Base-by-base conservation (phyloP, 2,888 invertebrate genomes). In the Gymnosoma rotundatum region DNA sequence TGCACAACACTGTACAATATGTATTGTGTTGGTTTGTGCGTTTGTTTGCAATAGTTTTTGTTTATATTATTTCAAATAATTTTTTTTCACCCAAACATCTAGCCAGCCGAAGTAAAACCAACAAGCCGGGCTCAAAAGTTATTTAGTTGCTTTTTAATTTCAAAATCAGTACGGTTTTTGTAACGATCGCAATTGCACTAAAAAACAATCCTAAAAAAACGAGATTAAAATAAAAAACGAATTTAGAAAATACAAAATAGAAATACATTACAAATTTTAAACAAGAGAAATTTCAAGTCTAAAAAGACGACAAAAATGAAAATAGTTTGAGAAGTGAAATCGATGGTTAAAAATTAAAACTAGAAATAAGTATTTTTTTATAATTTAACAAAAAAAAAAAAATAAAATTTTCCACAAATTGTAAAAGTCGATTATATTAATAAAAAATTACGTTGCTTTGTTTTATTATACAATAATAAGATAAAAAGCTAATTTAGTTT, bases 161-260 rank as follows among this genome's bases (percentile, higher is more conserved):
- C 52, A 78, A 88, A 86, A 87, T 87, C 87, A 89, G 89, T 89
- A 88, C 79, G 87, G 78, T 83, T 88, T 89, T 84, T 83, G 87
- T 83, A 86, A 88, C 87, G 88, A 87, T 88, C 86, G 87, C 86
- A 87, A 86, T 88, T 88, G 88, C 89, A 89, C 85, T 87, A 7
- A 58, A 66, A 12, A 38, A 38, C 10, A 38, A 38, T 9, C 7
- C 6, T 38, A 6, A 6, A n/a, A n/a, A n/a, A n/a, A n/a, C n/a
- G n/a, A n/a, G n/a, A n/a, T n/a, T n/a, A n/a, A n/a, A n/a, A n/a
- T n/a, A n/a, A n/a, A 36, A 25, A 25, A 63, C 8, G 21, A 45
- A 18, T 25, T 25, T 25, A 67, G 38, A n/a, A 75, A 48, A 81
- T 50, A 64, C 48, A 25, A 69, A 36, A 64, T 16, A 18, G 16